A percentile compares a stretch with the other conserved stretches of the same genome.
Conservation (phyloP, 2,113 vertebrate genomes). For the Noturus placidus region DNA sequence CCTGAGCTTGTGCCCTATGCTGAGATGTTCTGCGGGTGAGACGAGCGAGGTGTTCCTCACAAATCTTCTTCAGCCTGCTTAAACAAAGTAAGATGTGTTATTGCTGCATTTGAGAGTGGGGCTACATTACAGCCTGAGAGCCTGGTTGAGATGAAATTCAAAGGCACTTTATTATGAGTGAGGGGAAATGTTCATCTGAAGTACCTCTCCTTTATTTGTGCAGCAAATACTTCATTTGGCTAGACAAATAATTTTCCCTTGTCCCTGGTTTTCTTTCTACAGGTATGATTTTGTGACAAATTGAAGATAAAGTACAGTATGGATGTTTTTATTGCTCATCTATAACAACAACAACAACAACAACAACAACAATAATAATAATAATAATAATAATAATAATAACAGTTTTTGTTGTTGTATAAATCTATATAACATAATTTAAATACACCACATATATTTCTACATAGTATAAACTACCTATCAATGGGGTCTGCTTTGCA, state of each 20-base stretch:
- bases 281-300: constrained; percentile 32
- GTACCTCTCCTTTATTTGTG: constrained; percentile 54
- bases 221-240: constrained; percentile 53
- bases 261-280: constrained; percentile 30
- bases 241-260: constrained; percentile 42
- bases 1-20: constrained; percentile 2
- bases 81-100: constrained; percentile 64
- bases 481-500: background rate
- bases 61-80: constrained; percentile 70
- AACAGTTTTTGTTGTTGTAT: background rate
- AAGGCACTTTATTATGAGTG: constrained; percentile 57
- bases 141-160: constrained; percentile 60
- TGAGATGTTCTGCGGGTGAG: constrained; percentile 39
- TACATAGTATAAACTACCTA: background rate
- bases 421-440: background rate
- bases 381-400: background rate
- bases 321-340: background rate
- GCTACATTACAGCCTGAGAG: constrained; percentile 58
- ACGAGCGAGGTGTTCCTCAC: constrained; percentile 37
- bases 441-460: background rate
- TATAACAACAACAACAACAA: background rate
- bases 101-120: constrained; percentile 62
- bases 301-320: constrained; percentile 4
- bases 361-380: background rate
- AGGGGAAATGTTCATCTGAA: constrained; percentile 52